Conservation (phyloP, 2,797 vertebrate genomes). For the Xiphorhynchus erythropygius region DNA sequence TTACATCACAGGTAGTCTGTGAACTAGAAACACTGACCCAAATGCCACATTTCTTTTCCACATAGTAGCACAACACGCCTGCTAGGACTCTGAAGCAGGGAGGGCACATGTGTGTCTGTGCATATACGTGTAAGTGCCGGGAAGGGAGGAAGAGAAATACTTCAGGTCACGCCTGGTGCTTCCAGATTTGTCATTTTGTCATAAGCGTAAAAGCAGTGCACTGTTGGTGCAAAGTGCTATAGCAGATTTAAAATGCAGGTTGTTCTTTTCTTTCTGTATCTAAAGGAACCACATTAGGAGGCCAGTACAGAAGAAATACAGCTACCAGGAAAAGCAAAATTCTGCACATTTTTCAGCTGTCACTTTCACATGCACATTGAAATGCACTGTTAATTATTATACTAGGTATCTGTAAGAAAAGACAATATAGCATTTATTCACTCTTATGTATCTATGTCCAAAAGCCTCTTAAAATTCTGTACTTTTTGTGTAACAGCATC, state of each 20-base stretch:
- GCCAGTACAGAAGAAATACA: neutral
- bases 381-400: neutral
- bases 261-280: neutral
- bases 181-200: neutral
- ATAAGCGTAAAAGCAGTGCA: fast-evolving
- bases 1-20: neutral
- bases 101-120: neutral
- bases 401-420: neutral
- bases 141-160: neutral
- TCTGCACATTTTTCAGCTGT: neutral
- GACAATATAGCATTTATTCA: neutral
- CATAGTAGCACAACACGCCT: neutral
- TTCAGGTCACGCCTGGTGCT: neutral
- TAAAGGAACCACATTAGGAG: neutral
- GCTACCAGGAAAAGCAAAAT: neutral
- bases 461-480: neutral
- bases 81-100: neutral
- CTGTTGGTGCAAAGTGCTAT: neutral
- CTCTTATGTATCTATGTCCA: neutral
- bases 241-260: neutral
- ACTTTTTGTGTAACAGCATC: neutral
- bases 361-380: neutral
- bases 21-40: slow-evolving; percentile 4
- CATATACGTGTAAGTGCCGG: neutral
- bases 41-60: neutral